phyloP scores from a whole-genome alignment of 1,140 invertebrate species.

The Stegodyphus mimosarum region DNA sequence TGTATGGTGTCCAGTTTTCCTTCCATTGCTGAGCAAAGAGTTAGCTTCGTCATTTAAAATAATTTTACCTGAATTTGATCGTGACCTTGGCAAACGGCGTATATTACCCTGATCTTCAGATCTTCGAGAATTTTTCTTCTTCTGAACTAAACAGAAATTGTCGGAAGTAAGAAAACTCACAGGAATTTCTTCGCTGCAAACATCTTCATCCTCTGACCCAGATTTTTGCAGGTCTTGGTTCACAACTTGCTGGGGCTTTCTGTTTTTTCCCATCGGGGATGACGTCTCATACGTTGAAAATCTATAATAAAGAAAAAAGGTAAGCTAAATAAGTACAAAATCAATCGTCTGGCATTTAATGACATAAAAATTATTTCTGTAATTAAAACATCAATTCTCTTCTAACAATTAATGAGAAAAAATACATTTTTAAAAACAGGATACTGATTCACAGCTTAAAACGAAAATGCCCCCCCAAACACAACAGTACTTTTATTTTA shows the following conservation, averaged over 20 bases:
- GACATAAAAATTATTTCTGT: too few relatives aligned
- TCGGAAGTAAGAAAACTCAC: conserved; percentile 39
- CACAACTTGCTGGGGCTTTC: conserved; percentile 8
- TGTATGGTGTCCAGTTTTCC: not conserved
- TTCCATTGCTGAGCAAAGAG: too few relatives aligned
- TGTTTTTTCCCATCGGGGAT: conserved; percentile 43
- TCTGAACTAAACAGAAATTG: conserved; percentile 37
- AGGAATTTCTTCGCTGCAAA: not conserved
- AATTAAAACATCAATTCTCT: too few relatives aligned
- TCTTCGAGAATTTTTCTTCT: not conserved
- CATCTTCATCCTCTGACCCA: not conserved
- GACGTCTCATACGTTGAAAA: conserved; percentile 11
- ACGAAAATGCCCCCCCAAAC: too few relatives aligned
- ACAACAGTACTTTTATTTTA: too few relatives aligned
- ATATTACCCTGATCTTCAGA: not conserved
- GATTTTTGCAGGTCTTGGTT: not conserved
- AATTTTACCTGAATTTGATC: not conserved
- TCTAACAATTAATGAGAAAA: too few relatives aligned
- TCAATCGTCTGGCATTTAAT: too few relatives aligned
- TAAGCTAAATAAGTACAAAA: not conserved
- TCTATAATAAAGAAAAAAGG: not conserved
- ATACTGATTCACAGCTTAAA: too few relatives aligned
- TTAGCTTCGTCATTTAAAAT: not conserved
- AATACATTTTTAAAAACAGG: too few relatives aligned
- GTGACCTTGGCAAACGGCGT: not conserved